Evolutionary conservation across 2,113 vertebrate species (phyloP), one percentile per base, ranked within the genome.

Genomic region (Ceyx cyanopectus): DNA sequence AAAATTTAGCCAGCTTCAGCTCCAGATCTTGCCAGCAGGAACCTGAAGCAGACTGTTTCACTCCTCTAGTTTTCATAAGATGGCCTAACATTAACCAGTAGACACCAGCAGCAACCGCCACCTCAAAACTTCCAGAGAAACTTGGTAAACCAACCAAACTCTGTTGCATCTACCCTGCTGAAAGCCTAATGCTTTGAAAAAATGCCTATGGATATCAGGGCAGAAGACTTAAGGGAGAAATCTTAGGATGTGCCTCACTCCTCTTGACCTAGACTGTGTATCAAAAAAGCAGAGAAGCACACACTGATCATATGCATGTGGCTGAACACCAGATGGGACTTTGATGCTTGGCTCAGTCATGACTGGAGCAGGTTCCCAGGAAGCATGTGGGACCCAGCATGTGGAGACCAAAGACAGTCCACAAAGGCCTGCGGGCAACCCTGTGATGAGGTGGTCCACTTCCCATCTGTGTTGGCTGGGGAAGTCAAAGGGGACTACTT

Each of bases 101-200:
- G 45, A 41, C 9, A 45, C 5, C 21, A 41, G 5, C 37, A 90
- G 29, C 40, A 85, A 1, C 4, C 22, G 2, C 5, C 82, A 82
- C 12, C 23, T 15, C 67, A 72, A 53, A 70, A 21, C 5, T 78
- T 75, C 29, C 50, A 75, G n/a, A 88, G 43, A 85, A 74, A 66
- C 54, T 48, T 0, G 0, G n/a, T 63, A 45, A 92, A 57, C 1
- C 22, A 23, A 16, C 1, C 16, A 83, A 74, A 83, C 4, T 6
- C 57, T 60, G 32, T 40, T 88, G 13, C 21, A 21, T 7, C 19
- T 61, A 18, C 5, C 10, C 6, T 46, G 56, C 43, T 57, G 43
- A 85, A 90, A 83, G 40, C 23, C 50, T 57, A 27, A 37, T 14
- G 20, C 5, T 24, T 27, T 32, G 48, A 16, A 81, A 21, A 86